phyloP scores from a whole-genome alignment of 2,113 vertebrate genomes.

The Dromaius novaehollandiae region DNA sequence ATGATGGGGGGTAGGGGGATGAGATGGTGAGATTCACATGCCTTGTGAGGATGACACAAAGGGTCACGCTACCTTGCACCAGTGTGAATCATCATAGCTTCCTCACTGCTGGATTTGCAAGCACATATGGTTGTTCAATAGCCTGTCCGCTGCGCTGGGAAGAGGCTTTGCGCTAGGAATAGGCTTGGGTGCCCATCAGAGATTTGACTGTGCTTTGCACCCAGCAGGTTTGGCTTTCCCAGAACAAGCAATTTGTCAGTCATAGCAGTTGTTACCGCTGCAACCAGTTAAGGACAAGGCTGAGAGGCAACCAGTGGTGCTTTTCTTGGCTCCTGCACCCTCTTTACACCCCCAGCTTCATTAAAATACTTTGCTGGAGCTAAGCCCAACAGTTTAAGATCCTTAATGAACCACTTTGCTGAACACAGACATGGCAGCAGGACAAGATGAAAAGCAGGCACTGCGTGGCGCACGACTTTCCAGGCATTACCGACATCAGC shows the following conservation, averaged over 20 bases:
- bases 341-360: neutral
- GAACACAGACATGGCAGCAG: fast-evolving
- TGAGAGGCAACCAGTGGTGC: neutral
- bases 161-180: neutral
- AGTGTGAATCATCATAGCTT: too few species aligned
- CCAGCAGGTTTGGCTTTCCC: neutral
- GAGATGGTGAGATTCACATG: fast-evolving
- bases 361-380: neutral
- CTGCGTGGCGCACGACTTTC: neutral
- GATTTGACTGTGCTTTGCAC: neutral
- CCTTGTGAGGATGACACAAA: neutral
- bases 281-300: neutral
- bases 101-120: neutral
- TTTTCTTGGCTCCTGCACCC: neutral
- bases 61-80: neutral
- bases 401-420: neutral
- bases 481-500: neutral
- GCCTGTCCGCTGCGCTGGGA: neutral
- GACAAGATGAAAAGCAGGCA: neutral
- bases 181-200: neutral
- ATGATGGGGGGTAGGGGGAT: fast-evolving
- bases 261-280: fast-evolving
- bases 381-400: neutral
- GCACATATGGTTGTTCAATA: neutral
- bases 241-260: neutral